phyloP scores from a whole-genome alignment of 2,888 invertebrate genomes.

The Lasioglossum figueresi region DNA sequence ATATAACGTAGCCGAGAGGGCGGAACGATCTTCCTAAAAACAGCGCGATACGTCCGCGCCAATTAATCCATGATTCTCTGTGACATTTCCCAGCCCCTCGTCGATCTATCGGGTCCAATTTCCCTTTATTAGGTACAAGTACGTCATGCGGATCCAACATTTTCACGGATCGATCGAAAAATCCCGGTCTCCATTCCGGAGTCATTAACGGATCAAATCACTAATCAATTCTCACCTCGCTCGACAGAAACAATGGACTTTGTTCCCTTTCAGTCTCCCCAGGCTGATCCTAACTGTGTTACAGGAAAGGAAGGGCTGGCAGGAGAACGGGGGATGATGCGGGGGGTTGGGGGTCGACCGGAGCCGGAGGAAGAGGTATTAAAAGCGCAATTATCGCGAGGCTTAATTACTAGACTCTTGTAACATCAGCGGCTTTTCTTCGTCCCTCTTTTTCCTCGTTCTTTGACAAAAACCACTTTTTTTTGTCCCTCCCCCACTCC shows the following conservation, averaged over 20 bases:
- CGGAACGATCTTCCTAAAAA: not conserved
- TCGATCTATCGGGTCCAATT: constrained; percentile 29
- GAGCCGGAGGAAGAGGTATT: constrained; percentile 53
- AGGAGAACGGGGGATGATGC: not conserved
- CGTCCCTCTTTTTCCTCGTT: constrained; percentile 2
- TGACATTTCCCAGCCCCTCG: not conserved
- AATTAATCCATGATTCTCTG: constrained; percentile 10
- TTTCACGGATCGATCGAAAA: constrained; percentile 26
- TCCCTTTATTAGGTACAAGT: constrained; percentile 32
- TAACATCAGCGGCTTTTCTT: constrained; percentile 60
- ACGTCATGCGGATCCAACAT: constrained; percentile 40
- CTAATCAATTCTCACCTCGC: constrained; percentile 66
- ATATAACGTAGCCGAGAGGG: not conserved
- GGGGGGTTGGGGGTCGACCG: not conserved
- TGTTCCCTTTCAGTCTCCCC: constrained; percentile 51
- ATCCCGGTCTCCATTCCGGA: constrained; percentile 22
- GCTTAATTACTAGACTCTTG: constrained; percentile 71
- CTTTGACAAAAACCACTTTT: constrained; percentile 10
- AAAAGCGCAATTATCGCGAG: constrained; percentile 70
- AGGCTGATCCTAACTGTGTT: constrained; percentile 48
- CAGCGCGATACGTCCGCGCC: not conserved
- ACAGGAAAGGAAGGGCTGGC: not conserved
- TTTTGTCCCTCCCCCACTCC: not conserved
- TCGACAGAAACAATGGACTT: constrained; percentile 65
- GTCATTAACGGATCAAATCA: constrained; percentile 67